Evolutionary conservation across 2,113 vertebrate species (phyloP).

Genomic region (Anolis sagrei): DNA sequence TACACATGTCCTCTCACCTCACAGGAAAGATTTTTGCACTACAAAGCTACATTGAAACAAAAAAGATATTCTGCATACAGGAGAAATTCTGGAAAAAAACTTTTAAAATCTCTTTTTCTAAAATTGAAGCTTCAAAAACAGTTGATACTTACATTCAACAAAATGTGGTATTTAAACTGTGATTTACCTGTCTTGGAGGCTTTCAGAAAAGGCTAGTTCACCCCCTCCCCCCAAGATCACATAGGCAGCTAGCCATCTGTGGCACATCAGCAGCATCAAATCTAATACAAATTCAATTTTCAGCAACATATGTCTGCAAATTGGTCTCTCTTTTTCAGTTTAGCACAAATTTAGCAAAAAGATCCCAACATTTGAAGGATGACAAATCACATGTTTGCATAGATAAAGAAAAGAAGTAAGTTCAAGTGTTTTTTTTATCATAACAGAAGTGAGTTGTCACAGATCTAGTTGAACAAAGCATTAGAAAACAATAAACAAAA

Average conservation of each 20-base stretch:
- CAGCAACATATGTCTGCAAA: not conserved
- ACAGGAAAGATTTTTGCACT: too few species aligned
- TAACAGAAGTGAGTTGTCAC: not conserved
- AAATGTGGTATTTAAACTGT: too few species aligned
- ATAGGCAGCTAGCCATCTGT: not conserved
- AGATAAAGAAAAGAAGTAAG: not conserved
- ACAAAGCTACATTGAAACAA: too few species aligned
- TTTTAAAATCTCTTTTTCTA: too few species aligned
- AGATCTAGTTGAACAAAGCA: not conserved
- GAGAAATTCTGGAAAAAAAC: too few species aligned
- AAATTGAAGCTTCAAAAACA: too few species aligned
- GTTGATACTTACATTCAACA: too few species aligned
- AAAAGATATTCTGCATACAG: too few species aligned
- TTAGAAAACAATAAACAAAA: conserved; percentile 2
- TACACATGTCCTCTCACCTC: too few species aligned
- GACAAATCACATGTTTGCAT: conserved; percentile 14
- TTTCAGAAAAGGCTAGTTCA: too few species aligned
- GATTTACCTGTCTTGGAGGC: too few species aligned
- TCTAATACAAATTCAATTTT: not conserved
- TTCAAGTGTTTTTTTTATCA: not conserved
- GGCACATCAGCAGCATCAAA: not conserved
- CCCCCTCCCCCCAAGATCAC: not conserved
- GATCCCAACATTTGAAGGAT: not conserved
- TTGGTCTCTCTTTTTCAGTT: not conserved
- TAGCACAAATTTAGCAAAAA: not conserved